phyloP scores from a whole-genome alignment of 1,140 invertebrate genomes.

The Pachyrhynchus sulphureomaculatus region DNA sequence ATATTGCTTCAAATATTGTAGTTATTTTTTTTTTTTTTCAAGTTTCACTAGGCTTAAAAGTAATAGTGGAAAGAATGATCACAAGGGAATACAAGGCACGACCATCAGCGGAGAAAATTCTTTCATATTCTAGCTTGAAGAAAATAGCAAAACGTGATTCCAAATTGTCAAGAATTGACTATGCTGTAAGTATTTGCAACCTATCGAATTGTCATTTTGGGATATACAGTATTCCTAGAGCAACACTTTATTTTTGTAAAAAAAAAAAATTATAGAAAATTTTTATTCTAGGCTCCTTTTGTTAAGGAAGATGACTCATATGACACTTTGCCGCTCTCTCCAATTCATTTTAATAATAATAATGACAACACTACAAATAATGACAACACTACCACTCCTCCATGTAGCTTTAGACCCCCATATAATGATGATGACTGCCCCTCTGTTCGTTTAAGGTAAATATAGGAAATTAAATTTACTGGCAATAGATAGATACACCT shows the following conservation, averaged over 20 bases:
- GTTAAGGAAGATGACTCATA: constrained; percentile 7
- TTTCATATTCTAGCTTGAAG: constrained; percentile 11
- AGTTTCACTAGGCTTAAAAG: constrained; percentile 8
- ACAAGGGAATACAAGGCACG: constrained; percentile 13
- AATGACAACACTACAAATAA: too few relatives aligned
- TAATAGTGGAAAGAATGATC: constrained; percentile 30
- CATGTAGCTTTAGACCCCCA: not conserved
- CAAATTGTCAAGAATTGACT: constrained; percentile 22
- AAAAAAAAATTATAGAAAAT: too few relatives aligned
- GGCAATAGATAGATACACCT: too few relatives aligned
- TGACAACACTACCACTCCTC: constrained; percentile 12
- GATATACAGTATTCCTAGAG: too few relatives aligned
- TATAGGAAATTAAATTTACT: not conserved
- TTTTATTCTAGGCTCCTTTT: constrained; percentile 16
- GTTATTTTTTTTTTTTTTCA: too few relatives aligned
- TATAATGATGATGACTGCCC: not conserved
- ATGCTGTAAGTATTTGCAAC: constrained; percentile 29
- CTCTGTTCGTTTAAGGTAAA: not conserved
- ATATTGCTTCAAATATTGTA: too few relatives aligned
- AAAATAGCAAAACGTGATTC: constrained; percentile 20
- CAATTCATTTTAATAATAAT: constrained; percentile 9
- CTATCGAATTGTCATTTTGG: too few relatives aligned
- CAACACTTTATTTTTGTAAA: too few relatives aligned
- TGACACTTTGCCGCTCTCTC: constrained; percentile 8
- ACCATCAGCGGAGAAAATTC: constrained; percentile 25